Evolutionary conservation across 2,888 invertebrate genomes (phyloP), one percentile per base, ranked within the genome.

Genomic region (Mythimna vitellina): DNA sequence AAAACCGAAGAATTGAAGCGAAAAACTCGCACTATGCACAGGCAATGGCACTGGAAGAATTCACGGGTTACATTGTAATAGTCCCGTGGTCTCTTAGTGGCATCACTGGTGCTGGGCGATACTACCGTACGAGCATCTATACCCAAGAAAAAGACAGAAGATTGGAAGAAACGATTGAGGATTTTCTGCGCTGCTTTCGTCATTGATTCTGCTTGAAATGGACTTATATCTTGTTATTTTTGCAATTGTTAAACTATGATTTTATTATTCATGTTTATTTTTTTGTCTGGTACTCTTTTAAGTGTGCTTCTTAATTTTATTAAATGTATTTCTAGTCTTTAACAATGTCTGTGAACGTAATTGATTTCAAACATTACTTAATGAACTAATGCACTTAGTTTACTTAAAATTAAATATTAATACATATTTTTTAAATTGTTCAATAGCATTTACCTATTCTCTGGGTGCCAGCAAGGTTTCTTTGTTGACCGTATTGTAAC

Each of bases 31-130:
- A 92, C 94, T 92, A 94, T 90, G 94, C 96, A 96, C 97, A 97
- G 97, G 97, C 97, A 97, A 98, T 98, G 98, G 98, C 98, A 98
- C 98, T 98, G 97, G 97, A 97, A 98, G 98, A 97, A 98, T 98
- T 98, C 98, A 98, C 98, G 98, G 97, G 97, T 97, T 97, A 93
- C 90, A 93, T 96, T 95, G 42, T 87, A 86, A 88, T 90, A 94
- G 90, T 92, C 97, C 97, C 97, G 97, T 97, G 97, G 95, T 97
- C 97, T 97, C 97, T 97, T 97, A 97, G 97, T 97, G 97, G 97
- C 97, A 97, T 97, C 97, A 95, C 96, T 96, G 91, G 96, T 96
- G 96, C 92, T 96, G 94, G 94, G 94, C 94, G 94, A 90, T 90
- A 88, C 95, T 71, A 81, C 92, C 57, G 54, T 78, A 69, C n/a